Percentiles rank a stretch among this genome's conserved stretches.
phyloP scores from a whole-genome alignment of 2,113 vertebrate species.

The Trochalopteron elliotii region DNA sequence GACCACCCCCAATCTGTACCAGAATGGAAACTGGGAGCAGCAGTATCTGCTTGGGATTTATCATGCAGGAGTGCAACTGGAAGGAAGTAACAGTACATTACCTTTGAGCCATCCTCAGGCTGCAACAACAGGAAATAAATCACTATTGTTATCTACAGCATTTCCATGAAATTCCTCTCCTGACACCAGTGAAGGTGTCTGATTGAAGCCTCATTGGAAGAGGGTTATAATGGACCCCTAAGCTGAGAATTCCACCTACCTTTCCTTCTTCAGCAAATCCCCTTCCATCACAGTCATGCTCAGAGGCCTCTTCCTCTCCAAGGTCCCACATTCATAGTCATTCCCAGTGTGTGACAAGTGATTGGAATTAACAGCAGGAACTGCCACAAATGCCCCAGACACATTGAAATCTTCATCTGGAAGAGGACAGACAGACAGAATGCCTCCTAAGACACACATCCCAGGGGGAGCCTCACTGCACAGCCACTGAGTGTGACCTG shows the following conservation, averaged over 20 bases:
- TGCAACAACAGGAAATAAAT: constrained; percentile 52
- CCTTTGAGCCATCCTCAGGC: constrained; percentile 63
- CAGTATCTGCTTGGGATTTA: background rate
- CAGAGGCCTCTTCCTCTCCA: constrained; percentile 91
- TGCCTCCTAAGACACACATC: background rate
- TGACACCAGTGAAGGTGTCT: background rate
- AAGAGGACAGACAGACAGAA: background rate
- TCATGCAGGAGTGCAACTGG: constrained; percentile 8
- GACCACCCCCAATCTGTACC: background rate
- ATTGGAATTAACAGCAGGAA: constrained; percentile 84
- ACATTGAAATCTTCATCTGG: constrained; percentile 97
- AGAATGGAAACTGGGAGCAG: background rate
- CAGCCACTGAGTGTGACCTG: background rate
- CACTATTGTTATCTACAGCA: background rate
- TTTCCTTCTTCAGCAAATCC: constrained; percentile 88
- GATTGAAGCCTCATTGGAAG: background rate
- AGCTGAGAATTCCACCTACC: constrained; percentile 62
- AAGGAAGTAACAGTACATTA: constrained; percentile 5
- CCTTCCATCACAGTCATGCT: constrained; percentile 90
- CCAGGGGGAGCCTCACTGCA: background rate
- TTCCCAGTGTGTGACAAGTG: constrained; percentile 76
- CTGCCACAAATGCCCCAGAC: constrained; percentile 89
- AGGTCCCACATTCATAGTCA: constrained; percentile 82
- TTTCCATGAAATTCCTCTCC: background rate
- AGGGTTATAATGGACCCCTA: background rate